Conservation (phyloP, 2,888 invertebrate genomes). For the Thymelicus sylvestris region DNA sequence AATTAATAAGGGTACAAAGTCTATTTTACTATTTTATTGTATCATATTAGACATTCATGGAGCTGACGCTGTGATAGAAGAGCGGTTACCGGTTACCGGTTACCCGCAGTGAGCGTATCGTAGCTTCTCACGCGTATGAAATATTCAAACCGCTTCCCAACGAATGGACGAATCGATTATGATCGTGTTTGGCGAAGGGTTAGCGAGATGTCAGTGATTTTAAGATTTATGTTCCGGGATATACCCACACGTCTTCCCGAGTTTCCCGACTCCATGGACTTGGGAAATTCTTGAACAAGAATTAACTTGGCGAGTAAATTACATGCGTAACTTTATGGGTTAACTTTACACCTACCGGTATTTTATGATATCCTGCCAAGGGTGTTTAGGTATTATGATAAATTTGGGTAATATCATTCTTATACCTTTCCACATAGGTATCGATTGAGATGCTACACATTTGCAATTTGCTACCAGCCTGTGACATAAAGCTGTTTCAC, state of each 20-base stretch:
- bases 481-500: no score
- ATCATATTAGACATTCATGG: not conserved
- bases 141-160: slow-evolving; percentile 53
- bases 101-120: not conserved
- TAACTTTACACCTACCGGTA: not conserved
- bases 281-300: not conserved
- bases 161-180: slow-evolving; percentile 37
- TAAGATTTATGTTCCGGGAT: slow-evolving; percentile 8
- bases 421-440: no score
- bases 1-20: no score
- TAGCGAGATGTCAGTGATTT: slow-evolving; percentile 10
- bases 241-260: not conserved
- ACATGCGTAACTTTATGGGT: slow-evolving; percentile 10
- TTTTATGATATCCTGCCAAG: not conserved
- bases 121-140: slow-evolving; percentile 48
- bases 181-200: slow-evolving; percentile 26
- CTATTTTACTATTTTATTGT: not conserved
- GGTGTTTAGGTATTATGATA: no score
- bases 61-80: not conserved
- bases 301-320: not conserved
- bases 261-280: not conserved
- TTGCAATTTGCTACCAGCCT: no score
- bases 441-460: no score
- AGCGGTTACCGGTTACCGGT: not conserved
- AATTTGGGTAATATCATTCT: no score